phyloP scores from a whole-genome alignment of 2,113 vertebrate species.

The Protobothrops flavoviridis region DNA sequence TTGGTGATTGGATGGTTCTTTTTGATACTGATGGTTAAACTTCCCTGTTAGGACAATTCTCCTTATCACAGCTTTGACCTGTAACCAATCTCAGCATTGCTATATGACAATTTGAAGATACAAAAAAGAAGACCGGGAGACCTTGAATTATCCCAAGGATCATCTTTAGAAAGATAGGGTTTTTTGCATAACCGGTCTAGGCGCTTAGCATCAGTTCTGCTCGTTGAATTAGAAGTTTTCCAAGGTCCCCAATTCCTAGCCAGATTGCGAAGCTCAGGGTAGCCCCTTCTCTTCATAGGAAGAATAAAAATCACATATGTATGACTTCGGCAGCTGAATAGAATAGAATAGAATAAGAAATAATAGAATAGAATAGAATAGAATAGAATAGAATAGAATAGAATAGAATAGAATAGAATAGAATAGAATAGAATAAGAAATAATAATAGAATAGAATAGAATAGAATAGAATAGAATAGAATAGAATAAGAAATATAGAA shows the following conservation, averaged over 20 bases:
- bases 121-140: neutral
- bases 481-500: no score
- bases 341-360: no score
- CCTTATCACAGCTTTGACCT: no score
- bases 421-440: no score
- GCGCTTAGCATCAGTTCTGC: neutral
- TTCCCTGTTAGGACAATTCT: neutral
- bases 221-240: neutral
- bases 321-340: no score
- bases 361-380: no score
- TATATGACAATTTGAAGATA: no score
- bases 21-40: neutral
- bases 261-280: neutral
- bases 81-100: neutral
- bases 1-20: no score
- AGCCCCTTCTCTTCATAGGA: neutral
- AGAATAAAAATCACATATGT: neutral
- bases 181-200: neutral
- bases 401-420: no score
- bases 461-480: no score
- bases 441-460: no score
- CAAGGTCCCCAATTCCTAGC: neutral
- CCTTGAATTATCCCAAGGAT: neutral
- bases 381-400: no score
- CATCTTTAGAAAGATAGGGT: neutral